Percentiles rank a stretch among this genome's conserved stretches.
Conservation (phyloP, 2,113 vertebrate genomes). For the Mus spicilegus region DNA sequence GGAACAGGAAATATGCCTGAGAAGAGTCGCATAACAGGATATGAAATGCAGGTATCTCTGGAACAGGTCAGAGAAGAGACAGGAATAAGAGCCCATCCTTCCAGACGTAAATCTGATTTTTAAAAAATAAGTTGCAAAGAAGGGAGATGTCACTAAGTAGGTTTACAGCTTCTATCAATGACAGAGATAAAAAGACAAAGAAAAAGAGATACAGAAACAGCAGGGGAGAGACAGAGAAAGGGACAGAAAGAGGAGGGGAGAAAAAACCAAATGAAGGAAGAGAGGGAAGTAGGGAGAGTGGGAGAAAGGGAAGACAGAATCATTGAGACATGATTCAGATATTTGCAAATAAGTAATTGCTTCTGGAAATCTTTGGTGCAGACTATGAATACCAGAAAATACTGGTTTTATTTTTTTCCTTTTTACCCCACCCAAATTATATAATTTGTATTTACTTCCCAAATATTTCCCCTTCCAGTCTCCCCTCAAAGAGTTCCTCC, state of each 20-base stretch:
- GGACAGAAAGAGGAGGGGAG: not conserved
- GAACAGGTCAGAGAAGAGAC: not conserved
- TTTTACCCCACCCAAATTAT: not conserved
- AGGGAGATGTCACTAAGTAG: not conserved
- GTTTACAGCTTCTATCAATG: not conserved
- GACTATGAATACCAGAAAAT: not conserved
- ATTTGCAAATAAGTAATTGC: constrained; percentile 12
- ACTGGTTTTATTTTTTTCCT: not conserved
- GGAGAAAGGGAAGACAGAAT: not conserved
- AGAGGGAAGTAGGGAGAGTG: not conserved
- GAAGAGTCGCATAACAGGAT: not conserved
- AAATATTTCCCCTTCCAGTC: too few species aligned
- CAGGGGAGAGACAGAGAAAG: not conserved
- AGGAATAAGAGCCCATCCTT: not conserved
- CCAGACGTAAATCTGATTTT: not conserved
- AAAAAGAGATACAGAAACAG: not conserved
- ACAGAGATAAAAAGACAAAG: not conserved
- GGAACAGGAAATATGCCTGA: not conserved
- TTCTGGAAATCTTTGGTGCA: constrained; percentile 15
- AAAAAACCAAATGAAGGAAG: not conserved
- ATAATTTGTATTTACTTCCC: too few species aligned
- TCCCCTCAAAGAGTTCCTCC: too few species aligned
- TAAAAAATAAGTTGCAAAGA: constrained; percentile 2
- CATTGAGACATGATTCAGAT: not conserved
- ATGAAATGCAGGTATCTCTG: not conserved